phyloP scores from a whole-genome alignment of 2,888 invertebrate species.

The Apamea epomidion region DNA sequence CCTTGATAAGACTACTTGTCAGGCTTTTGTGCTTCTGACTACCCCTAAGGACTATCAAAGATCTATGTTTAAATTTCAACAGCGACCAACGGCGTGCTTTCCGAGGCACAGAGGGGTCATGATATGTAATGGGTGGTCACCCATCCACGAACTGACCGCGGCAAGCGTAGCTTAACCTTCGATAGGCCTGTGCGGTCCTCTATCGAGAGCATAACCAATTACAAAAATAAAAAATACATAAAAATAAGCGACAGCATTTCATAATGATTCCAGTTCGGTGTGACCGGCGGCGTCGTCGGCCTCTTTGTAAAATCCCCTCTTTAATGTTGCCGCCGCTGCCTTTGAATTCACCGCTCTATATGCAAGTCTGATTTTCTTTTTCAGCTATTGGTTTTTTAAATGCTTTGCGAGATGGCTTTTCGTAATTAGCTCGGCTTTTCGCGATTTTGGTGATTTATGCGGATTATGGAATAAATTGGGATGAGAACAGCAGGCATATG shows the following conservation, averaged over 20 bases:
- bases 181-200: background rate
- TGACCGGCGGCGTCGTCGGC: slow-evolving; percentile 40
- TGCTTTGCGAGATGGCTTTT: slow-evolving; percentile 54
- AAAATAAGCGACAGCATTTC: background rate
- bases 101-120: no score
- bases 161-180: background rate
- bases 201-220: background rate
- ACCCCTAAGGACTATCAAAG: no score
- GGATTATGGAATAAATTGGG: background rate
- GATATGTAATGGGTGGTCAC: background rate
- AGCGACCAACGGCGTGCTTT: no score
- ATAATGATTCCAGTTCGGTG: slow-evolving; percentile 46
- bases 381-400: slow-evolving; percentile 63
- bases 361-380: slow-evolving; percentile 62
- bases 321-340: slow-evolving; percentile 60
- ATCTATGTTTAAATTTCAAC: no score
- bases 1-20: no score
- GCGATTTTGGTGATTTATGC: slow-evolving; percentile 14
- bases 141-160: background rate
- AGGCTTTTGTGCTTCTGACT: no score
- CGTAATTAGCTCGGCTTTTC: slow-evolving; percentile 51
- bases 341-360: slow-evolving; percentile 62
- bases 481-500: no score
- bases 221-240: background rate
- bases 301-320: slow-evolving; percentile 63